Evolutionary conservation across 1,140 invertebrate species (phyloP), one percentile per base, ranked within the genome.

Genomic region (Drosophila erecta): DNA sequence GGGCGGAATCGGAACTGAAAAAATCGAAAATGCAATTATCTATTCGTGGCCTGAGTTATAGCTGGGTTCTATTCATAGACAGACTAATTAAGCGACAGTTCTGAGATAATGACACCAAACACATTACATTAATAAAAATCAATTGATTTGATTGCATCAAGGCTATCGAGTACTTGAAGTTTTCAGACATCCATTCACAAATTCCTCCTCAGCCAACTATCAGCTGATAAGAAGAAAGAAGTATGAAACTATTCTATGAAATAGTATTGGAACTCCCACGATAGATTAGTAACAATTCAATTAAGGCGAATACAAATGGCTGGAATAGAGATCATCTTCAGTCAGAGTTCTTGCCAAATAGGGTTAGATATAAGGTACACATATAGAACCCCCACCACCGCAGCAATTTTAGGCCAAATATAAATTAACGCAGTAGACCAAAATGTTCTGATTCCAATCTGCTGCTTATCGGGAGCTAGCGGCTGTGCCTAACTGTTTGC

Each of bases 21-120:
- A 76, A 81, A 70, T 75, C 76, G 60, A 71, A 81, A 50, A 74
- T 70, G 78, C 71, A 87, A 66, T 66, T 79, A 71, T 20, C n/a
- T 44, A 72, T 66, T 54, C 33, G 33, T 35, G 44, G 24, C 27
- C 38, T 37, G 44, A 41, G 40, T 53, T 64, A 64, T 69, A 69
- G 62, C 58, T 49, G 38, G 14, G 11, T 17, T 27, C 20, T 15
- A 56, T 53, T 60, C 24, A 10, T 30, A n/a, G 33, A 11, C 22
- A 47, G 33, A 14, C 15, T 7, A 22, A 47, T 65, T 33, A 15
- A 38, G 24, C 11, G 38, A 6, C 20, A 24, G 43, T 24, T 6
- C 38, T 43, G 24, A 27, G 24, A 47, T 27, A 20, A 12, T 14
- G 17, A 24, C 27, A 35, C 10, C 20, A 47, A 47, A 46, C 4